These are phyloP conservation scores for Boloria selene DNA, from an alignment of 2,888 invertebrate species.

Conservation along the genomic window DNA sequence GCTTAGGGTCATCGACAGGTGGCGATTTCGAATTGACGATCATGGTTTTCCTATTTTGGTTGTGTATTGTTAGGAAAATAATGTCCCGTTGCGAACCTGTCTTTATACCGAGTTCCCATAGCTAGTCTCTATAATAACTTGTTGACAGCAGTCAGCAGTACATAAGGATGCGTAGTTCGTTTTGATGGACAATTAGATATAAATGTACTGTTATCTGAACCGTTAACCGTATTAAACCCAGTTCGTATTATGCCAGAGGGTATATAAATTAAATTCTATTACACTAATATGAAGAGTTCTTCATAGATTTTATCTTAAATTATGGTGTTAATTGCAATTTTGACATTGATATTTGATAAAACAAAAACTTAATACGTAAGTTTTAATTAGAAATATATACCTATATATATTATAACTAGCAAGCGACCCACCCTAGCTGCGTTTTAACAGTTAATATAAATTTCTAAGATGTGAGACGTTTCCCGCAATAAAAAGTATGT, in stretches of 20 bases:
- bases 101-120: slow-evolving; percentile 39
- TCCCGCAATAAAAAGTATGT: too few relatives aligned
- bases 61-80: slow-evolving; percentile 65
- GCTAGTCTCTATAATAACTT: slow-evolving; percentile 25
- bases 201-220: slow-evolving; percentile 33
- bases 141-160: slow-evolving; percentile 37
- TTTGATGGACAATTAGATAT: slow-evolving; percentile 40
- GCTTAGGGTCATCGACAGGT: slow-evolving; percentile 74
- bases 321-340: too few relatives aligned
- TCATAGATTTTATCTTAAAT: too few relatives aligned
- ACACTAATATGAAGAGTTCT: too few relatives aligned
- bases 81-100: slow-evolving; percentile 57
- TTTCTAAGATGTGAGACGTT: too few relatives aligned
- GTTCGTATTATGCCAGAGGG: slow-evolving; percentile 21
- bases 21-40: slow-evolving; percentile 76
- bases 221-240: slow-evolving; percentile 40
- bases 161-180: slow-evolving; percentile 36
- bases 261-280: background rate
- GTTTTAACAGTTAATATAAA: too few relatives aligned
- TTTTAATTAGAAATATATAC: too few relatives aligned
- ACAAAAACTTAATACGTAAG: too few relatives aligned
- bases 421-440: too few relatives aligned
- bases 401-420: too few relatives aligned
- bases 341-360: too few relatives aligned
- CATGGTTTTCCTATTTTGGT: slow-evolving; percentile 73